Percentiles rank a stretch among this genome's conserved stretches.
These are phyloP conservation scores for Sebastiscus tertius DNA, from an alignment of 2,797 vertebrate genomes.

Conservation along the genomic window DNA sequence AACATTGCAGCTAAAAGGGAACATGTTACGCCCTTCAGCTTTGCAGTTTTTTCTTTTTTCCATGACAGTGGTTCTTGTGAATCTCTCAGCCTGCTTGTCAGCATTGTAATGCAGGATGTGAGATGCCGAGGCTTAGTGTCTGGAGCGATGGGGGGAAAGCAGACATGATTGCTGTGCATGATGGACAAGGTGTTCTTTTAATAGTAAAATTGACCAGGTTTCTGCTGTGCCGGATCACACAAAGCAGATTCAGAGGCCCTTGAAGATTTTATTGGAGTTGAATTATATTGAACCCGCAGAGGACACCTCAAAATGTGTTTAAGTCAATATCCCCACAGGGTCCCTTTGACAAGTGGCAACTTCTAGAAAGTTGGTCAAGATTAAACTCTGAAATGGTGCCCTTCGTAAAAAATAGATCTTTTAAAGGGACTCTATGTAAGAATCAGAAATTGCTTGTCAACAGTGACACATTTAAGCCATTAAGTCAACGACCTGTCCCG, in stretches of 20 bases:
- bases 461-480: too few relatives aligned
- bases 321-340: slow-evolving; percentile 3
- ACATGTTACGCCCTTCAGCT: slow-evolving; percentile 54
- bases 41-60: background rate
- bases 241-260: slow-evolving; percentile 1
- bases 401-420: background rate
- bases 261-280: slow-evolving; percentile 22
- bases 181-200: slow-evolving; percentile 6
- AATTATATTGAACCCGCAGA: slow-evolving; percentile 24
- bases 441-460: too few relatives aligned
- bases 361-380: background rate
- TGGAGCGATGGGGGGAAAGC: background rate
- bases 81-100: slow-evolving; percentile 20
- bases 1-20: slow-evolving; percentile 62
- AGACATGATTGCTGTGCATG: background rate
- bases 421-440: too few relatives aligned
- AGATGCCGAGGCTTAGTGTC: slow-evolving; percentile 4
- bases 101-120: slow-evolving; percentile 20
- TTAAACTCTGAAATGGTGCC: background rate
- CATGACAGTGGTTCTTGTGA: background rate
- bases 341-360: slow-evolving; percentile 9
- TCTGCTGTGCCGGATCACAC: background rate
- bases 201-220: slow-evolving; percentile 12
- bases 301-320: slow-evolving; percentile 1
- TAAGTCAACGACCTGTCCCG: too few relatives aligned